A percentile compares a stretch with the other conserved stretches of the same genome.
These are phyloP conservation scores for Sceloporus tristichus DNA, from an alignment of 2,113 vertebrate genomes.

Conservation along the genomic window DNA sequence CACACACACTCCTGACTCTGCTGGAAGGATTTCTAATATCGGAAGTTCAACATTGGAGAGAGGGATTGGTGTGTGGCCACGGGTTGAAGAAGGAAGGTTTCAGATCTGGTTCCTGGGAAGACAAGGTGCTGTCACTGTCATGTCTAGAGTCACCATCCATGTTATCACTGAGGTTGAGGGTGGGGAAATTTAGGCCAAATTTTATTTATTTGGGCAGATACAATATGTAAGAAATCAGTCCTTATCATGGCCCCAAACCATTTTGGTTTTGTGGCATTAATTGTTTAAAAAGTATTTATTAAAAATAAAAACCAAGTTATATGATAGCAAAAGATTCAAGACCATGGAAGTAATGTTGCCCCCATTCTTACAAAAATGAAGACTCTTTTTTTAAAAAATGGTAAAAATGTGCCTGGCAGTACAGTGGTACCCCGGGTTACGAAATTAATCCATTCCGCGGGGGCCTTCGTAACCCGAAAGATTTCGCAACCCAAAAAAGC, in stretches of 20 bases:
- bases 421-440: too few species aligned
- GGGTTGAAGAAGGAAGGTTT: too few species aligned
- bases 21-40: too few species aligned
- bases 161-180: background rate
- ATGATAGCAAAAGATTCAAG: background rate
- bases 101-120: background rate
- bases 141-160: background rate
- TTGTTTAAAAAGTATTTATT: constrained; percentile 10
- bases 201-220: background rate
- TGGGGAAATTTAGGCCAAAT: background rate
- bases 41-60: too few species aligned
- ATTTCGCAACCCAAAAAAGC: too few species aligned
- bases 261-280: background rate
- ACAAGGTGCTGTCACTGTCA: background rate
- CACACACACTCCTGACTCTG: too few species aligned
- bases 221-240: background rate
- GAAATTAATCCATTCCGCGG: too few species aligned
- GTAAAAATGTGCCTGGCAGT: background rate
- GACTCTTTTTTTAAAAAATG: background rate
- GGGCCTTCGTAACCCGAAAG: too few species aligned
- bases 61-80: too few species aligned
- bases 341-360: background rate
- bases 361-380: background rate
- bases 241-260: background rate
- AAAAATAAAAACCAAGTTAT: fast-evolving